A percentile compares a stretch with the other conserved stretches of the same genome.
Evolutionary conservation across 1,140 invertebrate species (phyloP).

Genomic region (Brachionus paranguensis): DNA sequence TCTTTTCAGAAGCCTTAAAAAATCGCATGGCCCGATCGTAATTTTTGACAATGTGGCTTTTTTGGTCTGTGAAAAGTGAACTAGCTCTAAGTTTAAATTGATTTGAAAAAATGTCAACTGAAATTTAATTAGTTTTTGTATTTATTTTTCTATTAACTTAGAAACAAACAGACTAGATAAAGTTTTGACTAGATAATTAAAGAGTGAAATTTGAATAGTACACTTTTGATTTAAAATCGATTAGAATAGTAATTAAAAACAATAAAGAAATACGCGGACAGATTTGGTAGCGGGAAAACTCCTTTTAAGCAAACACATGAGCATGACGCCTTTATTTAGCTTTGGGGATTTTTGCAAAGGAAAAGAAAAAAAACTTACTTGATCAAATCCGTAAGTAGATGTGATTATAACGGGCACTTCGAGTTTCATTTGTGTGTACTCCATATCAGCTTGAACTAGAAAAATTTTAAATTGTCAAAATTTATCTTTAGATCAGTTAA

Average conservation of each 20-base stretch:
- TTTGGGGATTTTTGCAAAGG: not conserved
- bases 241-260: not conserved
- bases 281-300: not conserved
- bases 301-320: not conserved
- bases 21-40: too few species aligned
- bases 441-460: not conserved
- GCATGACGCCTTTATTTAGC: not conserved
- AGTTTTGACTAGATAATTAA: not conserved
- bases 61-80: too few species aligned
- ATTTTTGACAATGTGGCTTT: too few species aligned
- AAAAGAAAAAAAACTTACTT: not conserved
- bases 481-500: conserved; percentile 6
- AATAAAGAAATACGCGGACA: not conserved
- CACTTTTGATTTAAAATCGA: not conserved
- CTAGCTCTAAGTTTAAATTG: too few species aligned
- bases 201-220: not conserved
- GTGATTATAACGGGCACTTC: not conserved
- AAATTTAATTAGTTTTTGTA: too few species aligned
- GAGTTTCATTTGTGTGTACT: not conserved
- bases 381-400: not conserved
- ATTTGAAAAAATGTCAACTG: too few species aligned
- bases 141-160: not conserved
- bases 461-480: conserved; percentile 28
- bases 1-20: too few species aligned
- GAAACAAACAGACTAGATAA: not conserved